Evolutionary conservation across 2,888 invertebrate genomes (phyloP).

Genomic region (Andricus curvator): DNA sequence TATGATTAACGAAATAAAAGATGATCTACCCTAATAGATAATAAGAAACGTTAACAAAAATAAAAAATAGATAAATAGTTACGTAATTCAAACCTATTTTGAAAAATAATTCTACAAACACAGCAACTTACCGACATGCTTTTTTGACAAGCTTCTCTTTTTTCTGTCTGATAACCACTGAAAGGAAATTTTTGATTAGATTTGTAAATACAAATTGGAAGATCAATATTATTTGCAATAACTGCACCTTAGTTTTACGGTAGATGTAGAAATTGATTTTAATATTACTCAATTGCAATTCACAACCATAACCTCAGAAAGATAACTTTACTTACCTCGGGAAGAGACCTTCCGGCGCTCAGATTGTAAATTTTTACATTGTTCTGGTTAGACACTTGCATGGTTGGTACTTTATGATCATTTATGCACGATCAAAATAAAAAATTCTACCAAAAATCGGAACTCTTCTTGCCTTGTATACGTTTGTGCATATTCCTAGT

Average conservation of each 20-base stretch:
- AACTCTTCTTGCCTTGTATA: not conserved
- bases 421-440: not conserved
- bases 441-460: not conserved
- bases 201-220: not conserved
- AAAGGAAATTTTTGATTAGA: conserved; percentile 65
- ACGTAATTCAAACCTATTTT: not conserved
- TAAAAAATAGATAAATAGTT: not conserved
- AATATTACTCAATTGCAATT: conserved; percentile 19
- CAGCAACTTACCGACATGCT: conserved; percentile 85
- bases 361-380: conserved; percentile 99
- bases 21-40: conserved; percentile 20
- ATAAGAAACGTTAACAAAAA: not conserved
- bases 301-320: conserved; percentile 45
- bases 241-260: conserved; percentile 19
- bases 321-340: conserved; percentile 87
- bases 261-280: conserved; percentile 26
- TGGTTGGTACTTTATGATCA: conserved; percentile 76
- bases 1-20: not conserved
- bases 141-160: conserved; percentile 89
- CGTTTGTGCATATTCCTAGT: no score
- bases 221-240: not conserved
- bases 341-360: conserved; percentile 96
- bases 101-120: not conserved
- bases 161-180: conserved; percentile 94
- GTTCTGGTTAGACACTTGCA: conserved; percentile 96